phyloP scores from a whole-genome alignment of 2,113 vertebrate genomes.

The Oxygymnocypris stewartii region DNA sequence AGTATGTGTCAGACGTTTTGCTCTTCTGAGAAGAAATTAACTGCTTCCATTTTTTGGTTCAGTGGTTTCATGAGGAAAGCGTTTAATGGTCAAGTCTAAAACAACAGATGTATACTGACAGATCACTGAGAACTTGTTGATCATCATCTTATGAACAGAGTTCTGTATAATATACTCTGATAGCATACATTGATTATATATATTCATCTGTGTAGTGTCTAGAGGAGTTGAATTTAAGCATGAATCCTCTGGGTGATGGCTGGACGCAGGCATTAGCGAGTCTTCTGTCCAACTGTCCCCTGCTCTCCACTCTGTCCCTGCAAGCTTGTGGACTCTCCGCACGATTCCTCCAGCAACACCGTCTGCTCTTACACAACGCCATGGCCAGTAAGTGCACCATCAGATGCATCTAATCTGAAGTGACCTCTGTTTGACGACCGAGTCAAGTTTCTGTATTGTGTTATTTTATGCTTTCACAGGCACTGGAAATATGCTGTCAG shows the following conservation, averaged over 20 bases:
- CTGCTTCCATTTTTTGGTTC: not conserved
- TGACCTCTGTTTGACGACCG: not conserved
- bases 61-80: not conserved
- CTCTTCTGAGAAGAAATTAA: not conserved
- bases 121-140: not conserved
- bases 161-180: not conserved
- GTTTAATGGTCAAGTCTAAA: not conserved
- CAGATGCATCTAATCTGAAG: not conserved
- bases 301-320: conserved; percentile 76
- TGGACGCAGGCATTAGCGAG: conserved; percentile 74
- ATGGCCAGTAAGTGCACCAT: conserved; percentile 71
- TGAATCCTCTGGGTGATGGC: conserved; percentile 84
- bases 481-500: conserved; percentile 69
- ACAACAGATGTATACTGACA: not conserved
- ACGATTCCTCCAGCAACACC: conserved; percentile 78
- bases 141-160: not conserved
- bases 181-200: not conserved
- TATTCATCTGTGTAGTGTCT: conserved; percentile 72
- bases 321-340: conserved; percentile 78
- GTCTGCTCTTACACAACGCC: conserved; percentile 69
- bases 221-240: conserved; percentile 83
- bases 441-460: not conserved
- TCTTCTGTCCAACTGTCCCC: conserved; percentile 78
- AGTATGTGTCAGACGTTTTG: not conserved
- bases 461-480: conserved; percentile 62